These are phyloP conservation scores for Lycorma delicatula DNA, from an alignment of 1,140 invertebrate genomes.

Conservation along the genomic window DNA sequence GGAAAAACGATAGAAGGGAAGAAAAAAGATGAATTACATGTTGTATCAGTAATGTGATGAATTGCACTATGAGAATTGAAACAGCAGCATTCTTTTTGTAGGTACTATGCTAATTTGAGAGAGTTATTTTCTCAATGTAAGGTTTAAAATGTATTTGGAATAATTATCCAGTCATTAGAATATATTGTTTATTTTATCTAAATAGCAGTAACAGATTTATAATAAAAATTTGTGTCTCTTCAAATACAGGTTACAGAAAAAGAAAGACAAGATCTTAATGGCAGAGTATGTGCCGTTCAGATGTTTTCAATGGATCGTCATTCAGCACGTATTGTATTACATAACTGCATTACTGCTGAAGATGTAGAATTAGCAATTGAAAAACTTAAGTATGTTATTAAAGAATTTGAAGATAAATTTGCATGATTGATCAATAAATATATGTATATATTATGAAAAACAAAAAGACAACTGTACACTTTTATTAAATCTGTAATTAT, in stretches of 20 bases:
- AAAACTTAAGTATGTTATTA: constrained; percentile 52
- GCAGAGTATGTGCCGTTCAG: constrained; percentile 45
- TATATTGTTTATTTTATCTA: neutral
- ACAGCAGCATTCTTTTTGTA: neutral
- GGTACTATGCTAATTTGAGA: neutral
- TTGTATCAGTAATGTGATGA: too few species aligned
- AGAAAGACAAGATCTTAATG: constrained; percentile 38
- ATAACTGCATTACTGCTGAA: constrained; percentile 54
- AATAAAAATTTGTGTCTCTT: neutral
- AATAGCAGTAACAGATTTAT: neutral
- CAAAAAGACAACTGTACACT: too few species aligned
- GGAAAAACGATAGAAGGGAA: too few species aligned
- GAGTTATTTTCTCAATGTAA: neutral
- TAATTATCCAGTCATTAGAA: neutral
- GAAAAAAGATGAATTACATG: too few species aligned
- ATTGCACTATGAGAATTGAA: too few species aligned
- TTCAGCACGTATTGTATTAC: constrained; percentile 52
- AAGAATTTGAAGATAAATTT: constrained; percentile 33
- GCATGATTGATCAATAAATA: neutral
- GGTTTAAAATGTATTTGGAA: neutral
- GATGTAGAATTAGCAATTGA: constrained; percentile 51
- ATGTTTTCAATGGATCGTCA: constrained; percentile 44
- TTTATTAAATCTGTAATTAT: too few species aligned
- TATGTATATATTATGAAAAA: too few species aligned
- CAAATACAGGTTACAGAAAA: constrained; percentile 42